Percentiles rank a stretch among this genome's conserved stretches.
These are phyloP conservation scores for Pygmarrhopalites habei DNA, from an alignment of 1,140 invertebrate species.

Conservation along the genomic window DNA sequence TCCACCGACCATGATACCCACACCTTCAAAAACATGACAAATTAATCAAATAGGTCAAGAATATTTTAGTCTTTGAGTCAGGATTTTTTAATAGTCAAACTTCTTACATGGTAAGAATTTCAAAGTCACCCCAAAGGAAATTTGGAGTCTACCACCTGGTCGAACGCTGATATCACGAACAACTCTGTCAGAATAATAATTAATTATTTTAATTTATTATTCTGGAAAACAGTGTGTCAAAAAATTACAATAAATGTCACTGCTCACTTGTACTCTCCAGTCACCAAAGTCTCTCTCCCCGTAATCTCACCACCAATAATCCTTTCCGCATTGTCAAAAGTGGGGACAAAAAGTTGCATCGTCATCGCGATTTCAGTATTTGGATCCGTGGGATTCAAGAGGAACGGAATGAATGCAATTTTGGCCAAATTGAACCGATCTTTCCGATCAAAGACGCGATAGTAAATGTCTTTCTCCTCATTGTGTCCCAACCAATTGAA, in stretches of 20 bases:
- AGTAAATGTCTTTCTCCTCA: slow-evolving; percentile 68
- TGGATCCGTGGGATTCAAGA: slow-evolving; percentile 75
- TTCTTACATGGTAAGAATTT: slow-evolving; percentile 79
- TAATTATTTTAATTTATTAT: slow-evolving; percentile 1
- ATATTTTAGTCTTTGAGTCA: too few species aligned
- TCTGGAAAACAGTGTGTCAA: neutral
- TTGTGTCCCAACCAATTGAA: slow-evolving; percentile 85
- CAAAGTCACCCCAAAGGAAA: slow-evolving; percentile 72
- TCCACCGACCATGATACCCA: slow-evolving; percentile 95
- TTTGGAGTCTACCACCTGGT: slow-evolving; percentile 74
- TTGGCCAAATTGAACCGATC: slow-evolving; percentile 86
- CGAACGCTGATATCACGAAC: slow-evolving; percentile 79
- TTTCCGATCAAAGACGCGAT: slow-evolving; percentile 77
- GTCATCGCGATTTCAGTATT: slow-evolving; percentile 65
- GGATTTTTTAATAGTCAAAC: too few species aligned
- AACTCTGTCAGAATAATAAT: slow-evolving; percentile 20
- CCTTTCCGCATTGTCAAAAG: slow-evolving; percentile 56
- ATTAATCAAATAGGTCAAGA: too few species aligned
- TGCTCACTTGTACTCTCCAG: slow-evolving; percentile 68
- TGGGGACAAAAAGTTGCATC: slow-evolving; percentile 64
- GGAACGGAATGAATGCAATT: slow-evolving; percentile 75
- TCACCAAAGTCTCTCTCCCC: slow-evolving; percentile 65
- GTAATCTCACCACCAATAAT: slow-evolving; percentile 79
- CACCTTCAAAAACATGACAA: too few species aligned
- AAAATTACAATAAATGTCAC: neutral